Conservation (phyloP, 2,888 invertebrate species). For the Cheilosia impressa region DNA sequence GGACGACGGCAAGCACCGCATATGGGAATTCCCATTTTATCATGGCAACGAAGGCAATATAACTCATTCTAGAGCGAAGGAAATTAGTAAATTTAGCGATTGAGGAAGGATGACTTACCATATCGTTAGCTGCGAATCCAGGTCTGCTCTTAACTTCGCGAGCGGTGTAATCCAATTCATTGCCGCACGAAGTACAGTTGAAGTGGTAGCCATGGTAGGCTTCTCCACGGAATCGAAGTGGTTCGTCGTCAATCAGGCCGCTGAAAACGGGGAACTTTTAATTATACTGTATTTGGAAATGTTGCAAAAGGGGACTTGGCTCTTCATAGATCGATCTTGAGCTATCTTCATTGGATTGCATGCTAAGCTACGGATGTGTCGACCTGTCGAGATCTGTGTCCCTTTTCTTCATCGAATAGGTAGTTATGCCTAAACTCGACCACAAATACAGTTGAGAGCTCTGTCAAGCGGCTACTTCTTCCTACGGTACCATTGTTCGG, state of each 20-base stretch:
- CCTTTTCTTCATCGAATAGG: too few relatives aligned
- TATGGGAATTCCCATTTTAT: slow-evolving; percentile 99
- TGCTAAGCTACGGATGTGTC: too few relatives aligned
- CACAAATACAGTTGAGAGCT: too few relatives aligned
- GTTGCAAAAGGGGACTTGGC: neutral
- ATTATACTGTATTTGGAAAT: neutral
- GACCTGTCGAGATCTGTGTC: too few relatives aligned
- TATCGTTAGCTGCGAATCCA: slow-evolving; percentile 94
- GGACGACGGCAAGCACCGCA: slow-evolving; percentile 99
- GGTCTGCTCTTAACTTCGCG: slow-evolving; percentile 96
- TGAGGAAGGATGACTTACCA: slow-evolving; percentile 84
- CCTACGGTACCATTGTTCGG: too few relatives aligned
- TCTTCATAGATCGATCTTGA: too few relatives aligned
- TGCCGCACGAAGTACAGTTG: slow-evolving; percentile 96
- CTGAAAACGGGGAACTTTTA: slow-evolving; percentile 83
- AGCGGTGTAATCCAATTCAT: slow-evolving; percentile 97
- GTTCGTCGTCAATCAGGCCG: slow-evolving; percentile 95
- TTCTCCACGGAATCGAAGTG: slow-evolving; percentile 96
- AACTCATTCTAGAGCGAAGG: slow-evolving; percentile 90
- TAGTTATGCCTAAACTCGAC: too few relatives aligned
- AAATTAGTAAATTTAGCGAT: neutral
- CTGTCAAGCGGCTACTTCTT: too few relatives aligned
- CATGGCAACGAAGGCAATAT: slow-evolving; percentile 98
- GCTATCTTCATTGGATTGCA: too few relatives aligned
- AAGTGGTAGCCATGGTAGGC: slow-evolving; percentile 99